A percentile compares a stretch with the other conserved stretches of the same genome.
Conservation (phyloP, 2,797 vertebrate genomes). For the Ciconia nigra region DNA sequence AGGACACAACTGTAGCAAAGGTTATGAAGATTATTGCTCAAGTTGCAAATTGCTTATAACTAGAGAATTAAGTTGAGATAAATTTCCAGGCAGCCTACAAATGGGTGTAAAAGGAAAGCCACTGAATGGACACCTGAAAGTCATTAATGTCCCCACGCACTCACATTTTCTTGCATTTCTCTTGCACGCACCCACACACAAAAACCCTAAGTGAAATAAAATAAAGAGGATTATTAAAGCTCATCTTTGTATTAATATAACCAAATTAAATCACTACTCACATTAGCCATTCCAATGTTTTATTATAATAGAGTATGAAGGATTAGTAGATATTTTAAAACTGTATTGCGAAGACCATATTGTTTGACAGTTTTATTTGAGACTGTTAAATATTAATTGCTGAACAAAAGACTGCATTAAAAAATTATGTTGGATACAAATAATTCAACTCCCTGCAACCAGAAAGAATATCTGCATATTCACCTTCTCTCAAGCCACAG, state of each 20-base stretch:
- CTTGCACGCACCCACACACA: background rate
- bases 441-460: slow-evolving; percentile 63
- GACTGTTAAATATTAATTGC: slow-evolving; percentile 77
- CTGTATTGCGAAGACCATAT: slow-evolving; percentile 58
- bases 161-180: background rate
- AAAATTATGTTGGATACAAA: slow-evolving; percentile 73
- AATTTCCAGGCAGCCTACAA: background rate
- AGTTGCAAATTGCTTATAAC: slow-evolving; percentile 33
- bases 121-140: background rate
- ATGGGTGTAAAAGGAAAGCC: background rate
- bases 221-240: slow-evolving; percentile 23
- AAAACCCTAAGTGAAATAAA: slow-evolving; percentile 19
- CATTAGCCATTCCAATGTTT: slow-evolving; percentile 17
- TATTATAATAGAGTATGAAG: slow-evolving; percentile 62
- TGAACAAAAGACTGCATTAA: slow-evolving; percentile 69
- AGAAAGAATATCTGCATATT: slow-evolving; percentile 61
- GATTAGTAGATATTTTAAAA: slow-evolving; percentile 70
- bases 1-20: slow-evolving; percentile 77
- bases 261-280: slow-evolving; percentile 46
- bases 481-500: background rate
- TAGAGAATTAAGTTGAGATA: background rate
- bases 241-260: slow-evolving; percentile 52
- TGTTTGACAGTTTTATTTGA: slow-evolving; percentile 75
- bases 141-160: background rate
- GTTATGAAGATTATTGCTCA: slow-evolving; percentile 58